Base-by-base conservation (phyloP, 2,113 vertebrate genomes). In the Panurus biarmicus region DNA sequence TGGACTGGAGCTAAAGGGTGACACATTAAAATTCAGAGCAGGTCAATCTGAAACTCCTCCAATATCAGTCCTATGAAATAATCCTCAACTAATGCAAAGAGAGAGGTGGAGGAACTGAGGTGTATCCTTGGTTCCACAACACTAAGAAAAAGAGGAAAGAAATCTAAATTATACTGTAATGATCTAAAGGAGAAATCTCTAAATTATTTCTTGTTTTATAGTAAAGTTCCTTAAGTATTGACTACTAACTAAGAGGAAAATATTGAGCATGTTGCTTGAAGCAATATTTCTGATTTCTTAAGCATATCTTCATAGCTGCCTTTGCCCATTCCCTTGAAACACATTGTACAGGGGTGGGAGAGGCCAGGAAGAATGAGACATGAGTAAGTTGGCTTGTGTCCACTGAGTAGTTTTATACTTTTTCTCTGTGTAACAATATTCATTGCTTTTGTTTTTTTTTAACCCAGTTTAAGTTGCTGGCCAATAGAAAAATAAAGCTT, bases 401-500 rank as follows among this genome's bases (percentile, higher is more conserved):
- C 25, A 8, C 28, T 90, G 61, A 88, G 62, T 67, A 91, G 51
- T 94, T 95, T 91, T 89, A 85, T 91, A 96, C 53, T 78, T 94
- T 84, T 96, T 87, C 60, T 86, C 62, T 64, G 36, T 93, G 65
- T 96, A 81, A 94, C 87, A 90, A 90, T 94, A 93, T 79, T 90
- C 4, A 69, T 85, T 16, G 87, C 94, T 50, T 89, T 85, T 67
- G 85, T 12, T 40, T 83, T 71, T 74, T 83, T 86, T 90, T 86
- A 97, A 96, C 94, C 79, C 54, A 66, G 47, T 96, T 94, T 94
- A 90, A 87, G 94, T 96, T 94, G 96, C 96, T 97, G 96, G 96
- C 95, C 92, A 93, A 95, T 96, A 96, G 85, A 58, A 88, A 95
- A 96, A 97, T 97, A 97, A 97, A 97, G 92, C 94, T 95, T 96